Conservation (phyloP, 2,113 vertebrate species). For the Atlantisia rogersi region DNA sequence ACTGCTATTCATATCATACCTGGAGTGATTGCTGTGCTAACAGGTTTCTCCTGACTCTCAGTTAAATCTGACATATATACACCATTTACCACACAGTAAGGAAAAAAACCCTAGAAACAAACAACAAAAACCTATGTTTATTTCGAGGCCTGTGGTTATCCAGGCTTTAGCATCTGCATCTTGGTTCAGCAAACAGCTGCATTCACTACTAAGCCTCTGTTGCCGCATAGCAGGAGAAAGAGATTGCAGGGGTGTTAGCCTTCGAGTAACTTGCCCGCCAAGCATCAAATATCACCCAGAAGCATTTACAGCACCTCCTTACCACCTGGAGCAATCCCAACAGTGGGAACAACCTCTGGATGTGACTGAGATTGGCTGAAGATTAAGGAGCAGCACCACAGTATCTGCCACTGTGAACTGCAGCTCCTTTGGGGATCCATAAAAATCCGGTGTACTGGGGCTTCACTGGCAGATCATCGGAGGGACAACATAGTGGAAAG, state of each 20-base stretch:
- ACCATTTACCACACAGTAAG: neutral
- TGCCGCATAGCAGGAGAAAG: neutral
- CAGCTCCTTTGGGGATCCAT: neutral
- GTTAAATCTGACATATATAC: neutral
- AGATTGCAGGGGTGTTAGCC: neutral
- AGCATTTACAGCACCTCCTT: neutral
- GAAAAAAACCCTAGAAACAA: neutral
- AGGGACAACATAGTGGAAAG: neutral
- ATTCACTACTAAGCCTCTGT: neutral
- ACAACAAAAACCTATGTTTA: neutral
- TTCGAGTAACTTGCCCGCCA: neutral
- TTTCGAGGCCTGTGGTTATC: neutral
- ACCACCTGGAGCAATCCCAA: neutral
- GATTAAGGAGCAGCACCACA: neutral
- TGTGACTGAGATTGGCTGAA: neutral
- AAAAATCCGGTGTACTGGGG: neutral
- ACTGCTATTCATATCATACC: neutral
- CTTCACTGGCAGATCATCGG: neutral
- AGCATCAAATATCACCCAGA: neutral
- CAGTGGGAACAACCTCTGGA: neutral
- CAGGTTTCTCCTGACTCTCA: neutral
- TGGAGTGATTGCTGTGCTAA: neutral
- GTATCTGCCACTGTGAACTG: rapidly evolving
- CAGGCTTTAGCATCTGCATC: neutral
- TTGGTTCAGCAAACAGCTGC: neutral